A percentile compares a stretch with the other conserved stretches of the same genome.
phyloP scores from a whole-genome alignment of 1,140 invertebrate species.

The Hyposmocoma kahamanoa region DNA sequence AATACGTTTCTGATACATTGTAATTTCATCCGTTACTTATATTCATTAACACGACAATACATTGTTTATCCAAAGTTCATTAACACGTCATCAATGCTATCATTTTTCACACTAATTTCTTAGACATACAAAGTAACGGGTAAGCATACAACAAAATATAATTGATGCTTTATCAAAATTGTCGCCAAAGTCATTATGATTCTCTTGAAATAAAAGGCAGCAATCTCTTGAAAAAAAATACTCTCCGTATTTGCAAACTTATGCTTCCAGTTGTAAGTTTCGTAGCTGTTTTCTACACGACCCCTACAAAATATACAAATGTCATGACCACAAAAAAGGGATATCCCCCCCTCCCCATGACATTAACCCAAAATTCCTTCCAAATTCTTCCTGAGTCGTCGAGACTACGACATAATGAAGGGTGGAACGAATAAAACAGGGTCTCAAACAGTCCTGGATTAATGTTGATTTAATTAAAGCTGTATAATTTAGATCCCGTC shows the following conservation, averaged over 20 bases:
- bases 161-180: too few species aligned
- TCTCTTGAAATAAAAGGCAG: too few species aligned
- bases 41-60: too few species aligned
- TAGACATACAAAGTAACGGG: too few species aligned
- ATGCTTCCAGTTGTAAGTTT: background rate
- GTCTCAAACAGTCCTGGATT: constrained; percentile 54
- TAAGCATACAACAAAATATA: too few species aligned
- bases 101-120: too few species aligned
- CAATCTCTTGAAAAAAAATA: background rate
- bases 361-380: background rate
- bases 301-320: background rate
- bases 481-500: constrained; percentile 57
- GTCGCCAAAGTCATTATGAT: too few species aligned
- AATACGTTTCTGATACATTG: too few species aligned
- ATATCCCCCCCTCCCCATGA: background rate
- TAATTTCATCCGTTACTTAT: too few species aligned
- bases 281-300: background rate
- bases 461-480: constrained; percentile 71
- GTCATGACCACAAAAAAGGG: background rate
- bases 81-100: too few species aligned
- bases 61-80: too few species aligned
- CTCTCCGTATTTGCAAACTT: background rate
- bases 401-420: constrained; percentile 59
- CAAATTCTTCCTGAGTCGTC: background rate
- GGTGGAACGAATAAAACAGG: constrained; percentile 38